Percentiles rank a stretch among this genome's conserved stretches.
phyloP scores from a whole-genome alignment of 2,797 vertebrate genomes.

The Carcharodon carcharias region DNA sequence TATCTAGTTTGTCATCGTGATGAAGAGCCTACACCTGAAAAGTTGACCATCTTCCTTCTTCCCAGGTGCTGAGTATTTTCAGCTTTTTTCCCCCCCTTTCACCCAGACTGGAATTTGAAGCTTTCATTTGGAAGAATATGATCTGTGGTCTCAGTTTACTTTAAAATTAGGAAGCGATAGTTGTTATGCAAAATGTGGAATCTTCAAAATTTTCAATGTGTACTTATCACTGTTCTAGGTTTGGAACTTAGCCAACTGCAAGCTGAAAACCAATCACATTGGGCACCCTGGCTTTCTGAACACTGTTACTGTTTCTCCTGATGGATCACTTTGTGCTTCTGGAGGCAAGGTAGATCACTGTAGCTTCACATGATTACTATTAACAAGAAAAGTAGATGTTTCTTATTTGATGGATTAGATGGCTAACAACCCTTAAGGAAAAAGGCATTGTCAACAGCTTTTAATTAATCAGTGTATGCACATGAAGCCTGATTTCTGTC shows the following conservation, averaged over 20 bases:
- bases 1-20: background rate
- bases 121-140: background rate
- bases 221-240: constrained; percentile 55
- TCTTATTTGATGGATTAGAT: background rate
- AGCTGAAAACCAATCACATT: constrained; percentile 97
- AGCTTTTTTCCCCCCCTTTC: background rate
- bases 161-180: background rate
- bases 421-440: background rate
- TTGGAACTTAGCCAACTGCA: constrained; percentile 95
- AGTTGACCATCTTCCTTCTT: background rate
- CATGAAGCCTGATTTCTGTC: background rate
- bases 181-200: background rate
- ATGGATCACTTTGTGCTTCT: constrained; percentile 92
- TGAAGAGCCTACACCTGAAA: background rate
- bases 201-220: background rate
- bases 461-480: background rate
- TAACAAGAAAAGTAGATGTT: background rate
- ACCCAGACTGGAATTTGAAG: background rate
- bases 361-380: background rate
- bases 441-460: background rate
- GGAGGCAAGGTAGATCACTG: constrained; percentile 76
- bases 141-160: background rate
- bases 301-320: constrained; percentile 89
- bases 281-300: constrained; percentile 93
- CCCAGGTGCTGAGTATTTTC: background rate